Conservation (phyloP, 1,140 invertebrate genomes). For the Melipona quadrifasciata region DNA sequence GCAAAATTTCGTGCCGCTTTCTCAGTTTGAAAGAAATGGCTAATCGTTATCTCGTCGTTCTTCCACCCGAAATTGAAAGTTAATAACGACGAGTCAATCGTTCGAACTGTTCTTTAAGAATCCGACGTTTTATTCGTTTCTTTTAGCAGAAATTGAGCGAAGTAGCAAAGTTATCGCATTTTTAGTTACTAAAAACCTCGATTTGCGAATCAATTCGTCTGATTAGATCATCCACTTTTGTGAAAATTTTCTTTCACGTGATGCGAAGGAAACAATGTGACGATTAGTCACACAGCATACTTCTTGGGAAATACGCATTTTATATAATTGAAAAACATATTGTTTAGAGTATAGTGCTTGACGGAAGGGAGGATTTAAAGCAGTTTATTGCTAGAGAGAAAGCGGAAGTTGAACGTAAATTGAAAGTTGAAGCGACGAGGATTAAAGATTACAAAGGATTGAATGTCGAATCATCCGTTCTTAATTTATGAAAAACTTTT, state of each 20-base stretch:
- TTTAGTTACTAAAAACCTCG: fast-evolving
- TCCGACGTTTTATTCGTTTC: background rate
- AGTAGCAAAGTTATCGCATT: background rate
- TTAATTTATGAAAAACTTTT: background rate
- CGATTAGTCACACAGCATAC: too few relatives aligned
- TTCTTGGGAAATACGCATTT: too few relatives aligned
- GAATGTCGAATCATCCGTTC: background rate
- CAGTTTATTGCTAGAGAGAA: background rate
- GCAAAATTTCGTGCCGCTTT: slow-evolving; percentile 14
- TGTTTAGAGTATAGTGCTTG: background rate
- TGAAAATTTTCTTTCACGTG: background rate
- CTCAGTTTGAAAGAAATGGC: background rate
- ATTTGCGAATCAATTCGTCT: background rate
- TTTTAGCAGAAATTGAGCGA: background rate
- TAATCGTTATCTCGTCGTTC: background rate
- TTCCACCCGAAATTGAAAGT: background rate
- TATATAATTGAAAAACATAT: background rate
- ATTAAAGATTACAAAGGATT: background rate
- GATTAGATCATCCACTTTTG: background rate
- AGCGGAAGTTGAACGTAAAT: background rate
- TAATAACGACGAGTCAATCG: background rate
- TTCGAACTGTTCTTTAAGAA: too few relatives aligned
- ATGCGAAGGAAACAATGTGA: background rate
- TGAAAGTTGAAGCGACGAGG: background rate
- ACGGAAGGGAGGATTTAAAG: background rate